Base-by-base conservation (phyloP, 2,797 vertebrate genomes). In the Rousettus madagascariensis region DNA sequence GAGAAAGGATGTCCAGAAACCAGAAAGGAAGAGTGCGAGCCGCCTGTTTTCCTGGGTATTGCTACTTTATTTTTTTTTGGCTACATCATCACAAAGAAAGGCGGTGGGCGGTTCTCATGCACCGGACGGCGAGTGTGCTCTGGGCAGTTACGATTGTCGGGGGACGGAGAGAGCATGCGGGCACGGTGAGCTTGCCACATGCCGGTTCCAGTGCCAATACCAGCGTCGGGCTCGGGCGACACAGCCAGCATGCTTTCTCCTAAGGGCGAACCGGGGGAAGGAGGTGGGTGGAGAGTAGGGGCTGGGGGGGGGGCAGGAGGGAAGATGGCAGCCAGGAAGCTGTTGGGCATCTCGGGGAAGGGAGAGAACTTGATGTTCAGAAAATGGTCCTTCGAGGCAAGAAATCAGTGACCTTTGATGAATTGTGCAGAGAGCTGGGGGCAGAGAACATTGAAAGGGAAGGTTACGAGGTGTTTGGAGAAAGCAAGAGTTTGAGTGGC, bases 191-290 rank as follows among this genome's bases (percentile, higher is more conserved):
- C 99, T 99, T 97, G 99, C 98, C 98, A 98, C 99, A 99, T 99
- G 99, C 99, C 98, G 98, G 98, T 98, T 98, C 96, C 98, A 99
- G 98, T 98, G 98, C 99, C 99, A 99, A 98, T 98, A 98, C 99
- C 99, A 98, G 98, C 90, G 75, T 95, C 96, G 97, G 98, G 98
- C 97, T 95, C 82, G 84, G 97, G 96, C 90, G 89, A 95, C 93
- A 98, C 66, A 97, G 97, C 91, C 93, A 97, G 98, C 99, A 99
- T 99, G 99, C 99, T 98, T 98, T 99, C 99, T 99, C 99, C 99
- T 98, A 98, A 94, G 75, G 12, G 72, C 20, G 24, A 71, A 88
- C 90, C 36, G 36, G 80, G 91, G 55, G 68, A 19, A 68, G 94
- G 88, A 80, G 96, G 87, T 51, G 95, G 97, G 93, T 78, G 59